Evolutionary conservation across 2,797 vertebrate genomes (phyloP).

Genomic region (Aulostomus chinensis): DNA sequence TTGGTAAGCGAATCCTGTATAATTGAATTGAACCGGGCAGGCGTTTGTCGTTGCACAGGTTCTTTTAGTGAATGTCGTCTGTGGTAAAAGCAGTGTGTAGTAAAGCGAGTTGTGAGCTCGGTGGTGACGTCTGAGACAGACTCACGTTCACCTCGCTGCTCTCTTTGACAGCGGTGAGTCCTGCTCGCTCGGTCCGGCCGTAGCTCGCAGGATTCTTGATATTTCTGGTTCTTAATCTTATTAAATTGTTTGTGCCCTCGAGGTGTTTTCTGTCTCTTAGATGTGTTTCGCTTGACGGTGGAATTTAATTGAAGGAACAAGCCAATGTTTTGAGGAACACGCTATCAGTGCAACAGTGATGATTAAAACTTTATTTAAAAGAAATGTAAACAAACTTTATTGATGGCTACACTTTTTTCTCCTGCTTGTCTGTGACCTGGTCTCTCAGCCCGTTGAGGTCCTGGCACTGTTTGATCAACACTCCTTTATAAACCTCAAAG

Average conservation of each 20-base stretch:
- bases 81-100: conserved; percentile 31
- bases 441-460: conserved; percentile 30
- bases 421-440: background rate
- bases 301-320: too few relatives aligned
- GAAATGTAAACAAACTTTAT: background rate
- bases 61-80: conserved; percentile 38
- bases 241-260: conserved; percentile 71
- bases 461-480: conserved; percentile 78
- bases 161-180: conserved; percentile 52
- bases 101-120: too few relatives aligned
- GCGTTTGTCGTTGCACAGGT: conserved; percentile 49
- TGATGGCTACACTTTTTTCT: too few relatives aligned
- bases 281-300: too few relatives aligned
- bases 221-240: conserved; percentile 63
- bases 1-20: conserved; percentile 56
- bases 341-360: background rate
- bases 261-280: conserved; percentile 3
- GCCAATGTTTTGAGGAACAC: too few relatives aligned
- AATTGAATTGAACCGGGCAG: conserved; percentile 39
- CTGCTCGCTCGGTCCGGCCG: conserved; percentile 59
- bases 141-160: conserved; percentile 49
- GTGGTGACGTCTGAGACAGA: too few relatives aligned
- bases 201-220: conserved; percentile 38
- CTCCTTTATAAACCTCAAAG: conserved; percentile 85
- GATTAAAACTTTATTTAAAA: conserved; percentile 38